Evolutionary conservation across 2,888 invertebrate species (phyloP), one percentile per base, ranked within the genome.

Genomic region (Eugnorisma glareosa): DNA sequence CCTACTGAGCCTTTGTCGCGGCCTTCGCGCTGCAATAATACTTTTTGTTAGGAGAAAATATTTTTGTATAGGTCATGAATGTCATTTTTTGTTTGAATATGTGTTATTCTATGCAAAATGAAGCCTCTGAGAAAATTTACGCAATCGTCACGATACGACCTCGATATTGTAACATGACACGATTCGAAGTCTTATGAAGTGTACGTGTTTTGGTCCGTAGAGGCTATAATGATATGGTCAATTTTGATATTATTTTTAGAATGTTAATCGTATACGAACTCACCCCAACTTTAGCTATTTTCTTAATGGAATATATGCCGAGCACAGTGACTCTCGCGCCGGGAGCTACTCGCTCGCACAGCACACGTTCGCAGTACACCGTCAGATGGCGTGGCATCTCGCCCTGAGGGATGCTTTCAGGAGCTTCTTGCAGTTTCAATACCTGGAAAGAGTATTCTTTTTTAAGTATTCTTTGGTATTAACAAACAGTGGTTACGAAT

Each of bases 341-440:
- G 15, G 99, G 99, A 0, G 99, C 99, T 28, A 99, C 98, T 86
- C 98, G 97, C 93, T 99, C 99, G 93, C 99, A 99, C 76, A 99
- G 96, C 84, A 97, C 97, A 90, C 99, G 97, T 92, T 99, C 99
- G 91, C 98, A 98, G 94, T 99, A 99, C 11, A 99, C 97, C 86
- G 99, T 98, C 89, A 99, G 96, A 94, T 99, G 99, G 0, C 99
- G 97, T 0, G 99, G 99, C 97, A 99, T 98, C 97, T 99, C 99
- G 67, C 99, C 99, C 91, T 99, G 99, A 0, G 99, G 99, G 78
- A 97, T 97, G 79, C 93, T 96, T 84, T 99, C 99, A 0, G 99
- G 99, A 35, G 99, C 96, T 95, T 99, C 99, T 97, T 99, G 99
- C 21, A 99, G 95, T 94, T 99, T 99, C n/a, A 99, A 94, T 0